Base-by-base conservation (phyloP, 2,888 invertebrate genomes). In the Philereme vetulata region DNA sequence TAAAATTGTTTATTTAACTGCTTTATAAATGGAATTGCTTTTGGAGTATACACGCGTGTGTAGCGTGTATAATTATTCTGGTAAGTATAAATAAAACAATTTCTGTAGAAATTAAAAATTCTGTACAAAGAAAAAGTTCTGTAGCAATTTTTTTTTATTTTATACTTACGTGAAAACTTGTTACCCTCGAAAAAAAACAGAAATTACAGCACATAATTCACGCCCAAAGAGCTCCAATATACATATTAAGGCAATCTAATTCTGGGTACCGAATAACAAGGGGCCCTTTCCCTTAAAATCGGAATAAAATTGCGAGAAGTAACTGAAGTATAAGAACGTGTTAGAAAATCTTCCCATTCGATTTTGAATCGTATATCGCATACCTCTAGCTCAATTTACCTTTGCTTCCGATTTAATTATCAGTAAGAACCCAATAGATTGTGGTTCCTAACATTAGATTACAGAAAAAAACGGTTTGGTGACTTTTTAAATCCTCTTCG, bases 271-370 rank as follows among this genome's bases (percentile, higher is more conserved):
- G 68, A 64, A 62, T 64, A 60, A 67, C 65, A 64, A 62, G 48
- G 59, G 56, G 65, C 65, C 63, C 60, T 54, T 52, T 56, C 61
- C 65, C 58, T 60, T 69, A 60, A 64, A 68, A 70, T 65, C 60
- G 65, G 67, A 65, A 69, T 65, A 67, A 69, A 68, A 70, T 70
- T 70, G 65, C 65, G 55, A 42, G 38, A 38, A 51, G 32, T 32
- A 9, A 48, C 51, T 55, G 38, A 21, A 35, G 43, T 10, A 44
- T 40, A 48, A 40, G 35, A 43, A 2, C 21, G 59, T 60, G 49
- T 46, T 40, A 47, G 51, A 50, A 6, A 44, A 50, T 56, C 36
- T 11, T 32, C 45, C n/a, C 9, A 11, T 7, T 8, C 33, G 45
- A 51, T 51, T 47, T 35, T 42, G 42, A 5, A 42, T 42, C 10